phyloP scores from a whole-genome alignment of 1,140 invertebrate species.

The Ooceraea biroi region DNA sequence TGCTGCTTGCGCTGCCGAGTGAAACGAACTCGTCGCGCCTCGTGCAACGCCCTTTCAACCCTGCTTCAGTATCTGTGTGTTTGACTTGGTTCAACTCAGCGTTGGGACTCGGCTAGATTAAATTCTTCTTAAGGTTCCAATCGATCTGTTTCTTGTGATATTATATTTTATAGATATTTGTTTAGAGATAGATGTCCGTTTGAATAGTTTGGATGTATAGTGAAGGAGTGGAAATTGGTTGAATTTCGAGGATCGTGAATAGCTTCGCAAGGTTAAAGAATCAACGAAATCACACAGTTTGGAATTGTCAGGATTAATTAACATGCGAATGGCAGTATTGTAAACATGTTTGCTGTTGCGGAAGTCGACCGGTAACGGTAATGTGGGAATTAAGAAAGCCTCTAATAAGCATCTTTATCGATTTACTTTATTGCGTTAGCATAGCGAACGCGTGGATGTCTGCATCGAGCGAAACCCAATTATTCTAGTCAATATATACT shows the following conservation, averaged over 20 bases:
- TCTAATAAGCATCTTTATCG: slow-evolving; percentile 30
- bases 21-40: slow-evolving; percentile 76
- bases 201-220: no score
- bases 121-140: not conserved
- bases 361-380: slow-evolving; percentile 35
- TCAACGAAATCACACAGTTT: not conserved
- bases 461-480: slow-evolving; percentile 32
- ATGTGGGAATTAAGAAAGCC: slow-evolving; percentile 14
- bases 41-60: slow-evolving; percentile 75
- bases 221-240: no score
- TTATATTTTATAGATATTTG: no score
- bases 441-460: slow-evolving; percentile 28
- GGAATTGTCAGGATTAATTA: not conserved
- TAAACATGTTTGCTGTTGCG: no score
- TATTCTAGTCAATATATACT: slow-evolving; percentile 52
- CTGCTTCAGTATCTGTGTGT: no score
- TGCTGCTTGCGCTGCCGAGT: slow-evolving; percentile 77
- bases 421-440: slow-evolving; percentile 30
- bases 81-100: no score
- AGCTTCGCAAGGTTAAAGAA: not conserved
- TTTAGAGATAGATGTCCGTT: no score
- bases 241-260: no score
- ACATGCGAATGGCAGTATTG: not conserved
- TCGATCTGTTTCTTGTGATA: no score
- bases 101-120: not conserved